Base-by-base conservation (phyloP, 2,888 invertebrate species). In the Hydraecia micacea region DNA sequence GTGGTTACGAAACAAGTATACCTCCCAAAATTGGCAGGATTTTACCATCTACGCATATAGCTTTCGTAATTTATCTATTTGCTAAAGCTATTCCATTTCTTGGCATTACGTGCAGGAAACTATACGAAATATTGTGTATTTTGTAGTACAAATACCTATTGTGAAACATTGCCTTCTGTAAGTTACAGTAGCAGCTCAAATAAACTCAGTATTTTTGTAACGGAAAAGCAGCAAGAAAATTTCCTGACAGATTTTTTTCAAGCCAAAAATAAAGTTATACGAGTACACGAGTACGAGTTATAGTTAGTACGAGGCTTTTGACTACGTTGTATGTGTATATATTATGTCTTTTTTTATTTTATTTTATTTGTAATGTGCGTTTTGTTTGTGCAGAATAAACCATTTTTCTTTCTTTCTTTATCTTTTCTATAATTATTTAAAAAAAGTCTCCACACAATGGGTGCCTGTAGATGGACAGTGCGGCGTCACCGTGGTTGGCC, bases 31-130 rank as follows among this genome's bases (percentile, higher is more conserved):
- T 84, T 74, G 63, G 72, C 65, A 82, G 65, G 52, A 72, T 82
- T 74, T 74, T 32, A 73, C 60, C 46, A 49, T 32, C 15, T 58
- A 67, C 70, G 58, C 21, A 63, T 49, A 71, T 49, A 81, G 71
- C 71, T 68, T 82, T 28, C 13, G 36, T 49, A 70, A 73, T 86
- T 76, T 81, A 73, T 83, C 49, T 73, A 66, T 85, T 73, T 36
- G 60, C 36, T 73, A 32, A 67, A 63, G 36, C 49, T 71, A 65
- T 86, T 82, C 25, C 36, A 42, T 85, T 85, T 73, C 72, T 81
- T 76, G 82, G 66, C 69, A 69, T 69, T 39, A 62, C 25, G 9
- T 28, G 28, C 63, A 67, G 66, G 65, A 75, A 67, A 72, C 21
- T 63, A 28, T 28, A 52, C 5, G 18, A 67, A 39, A 84, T 68